Evolutionary conservation across 1,140 invertebrate genomes (phyloP), one percentile per base, ranked within the genome.

Genomic region (Polyergus mexicanus): DNA sequence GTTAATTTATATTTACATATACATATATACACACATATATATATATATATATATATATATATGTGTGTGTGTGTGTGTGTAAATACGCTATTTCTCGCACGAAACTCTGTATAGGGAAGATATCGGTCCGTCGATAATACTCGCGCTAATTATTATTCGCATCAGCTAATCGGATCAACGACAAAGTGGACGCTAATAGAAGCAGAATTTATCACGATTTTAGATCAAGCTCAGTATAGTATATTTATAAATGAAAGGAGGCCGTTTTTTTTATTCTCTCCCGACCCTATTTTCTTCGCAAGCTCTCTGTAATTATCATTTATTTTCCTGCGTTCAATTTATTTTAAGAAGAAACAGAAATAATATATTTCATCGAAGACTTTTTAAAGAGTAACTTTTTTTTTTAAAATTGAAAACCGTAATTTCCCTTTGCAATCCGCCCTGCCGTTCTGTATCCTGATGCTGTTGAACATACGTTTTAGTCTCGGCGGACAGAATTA

Each of bases 101-200:
- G 60, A 83, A 88, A 89, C 65, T 77, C 83, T 60, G 25, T 66
- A 88, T 65, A 83, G 72, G 60, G 72, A 76, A 86, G 83, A 76
- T 86, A 86, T 75, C 87, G 47, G 28, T 25, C 68, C 47, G 47
- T 51, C 10, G 51, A 58, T 51, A 72, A 60, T 72, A 60, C 13
- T 41, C 16, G 44, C 44, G 32, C 72, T 51, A 38, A 76, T 60
- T 62, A 74, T 11, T 22, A 66, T 51, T 51, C 16, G 47, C 47
- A 51, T 65, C 62, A 35, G 32, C 44, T 80, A 11, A 80, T 80
- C n/a, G 62, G n/a, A 54, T 78, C 60, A 65, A 77, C 60, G 60
- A 44, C 60, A 47, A 72, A 19, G 51, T 47, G 22, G 51, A 22
- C 47, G 16, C 47, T 47, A 38, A 62, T 16, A 68, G 11, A 28